Base-by-base conservation (phyloP, 2,888 invertebrate genomes). In the Chorisops tibialis region DNA sequence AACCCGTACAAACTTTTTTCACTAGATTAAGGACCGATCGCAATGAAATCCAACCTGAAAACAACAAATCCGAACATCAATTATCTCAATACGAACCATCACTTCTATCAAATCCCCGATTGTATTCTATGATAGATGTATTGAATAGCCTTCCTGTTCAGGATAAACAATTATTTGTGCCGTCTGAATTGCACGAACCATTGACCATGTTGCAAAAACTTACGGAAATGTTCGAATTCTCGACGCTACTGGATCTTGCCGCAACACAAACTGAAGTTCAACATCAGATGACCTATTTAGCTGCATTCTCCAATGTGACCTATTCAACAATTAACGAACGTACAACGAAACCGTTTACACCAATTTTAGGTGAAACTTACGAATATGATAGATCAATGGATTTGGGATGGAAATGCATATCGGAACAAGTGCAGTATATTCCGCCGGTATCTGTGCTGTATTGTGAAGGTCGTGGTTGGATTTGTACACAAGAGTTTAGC, bases 111-210 rank as follows among this genome's bases (percentile, higher is more conserved):
- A n/a, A n/a, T n/a, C n/a, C 30, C 1, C 21, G 12, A 22, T 48
- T 22, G 7, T 22, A 22, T 48, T 48, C 48, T 5, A 9, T 48
- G n/a, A 21, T 48, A 12, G 30, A 35, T 11, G 18, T 35, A 5
- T 9, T 35, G 11, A 9, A 35, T 5, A 19, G 9, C 9, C 11
- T 50, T 2, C n/a, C 9, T 16, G 3, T 16, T 50, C 18, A 50
- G 2, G 16, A 50, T 16, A n/a, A 30, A 11, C n/a, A 6, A n/a
- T 14, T 50, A n/a, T 35, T 14, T 18, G 35, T 50, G 30, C 97
- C 97, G 43, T 96, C 95, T 56, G 96, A 96, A 82, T 97, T 97
- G 80, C 96, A 92, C 74, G 97, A 97, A 80, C 97, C 97, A 19
- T 81, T 97, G 68, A 96, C 96, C 43, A 94, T 97, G 90, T 83